Conservation (phyloP, 2,113 vertebrate species). For the Ia io region DNA sequence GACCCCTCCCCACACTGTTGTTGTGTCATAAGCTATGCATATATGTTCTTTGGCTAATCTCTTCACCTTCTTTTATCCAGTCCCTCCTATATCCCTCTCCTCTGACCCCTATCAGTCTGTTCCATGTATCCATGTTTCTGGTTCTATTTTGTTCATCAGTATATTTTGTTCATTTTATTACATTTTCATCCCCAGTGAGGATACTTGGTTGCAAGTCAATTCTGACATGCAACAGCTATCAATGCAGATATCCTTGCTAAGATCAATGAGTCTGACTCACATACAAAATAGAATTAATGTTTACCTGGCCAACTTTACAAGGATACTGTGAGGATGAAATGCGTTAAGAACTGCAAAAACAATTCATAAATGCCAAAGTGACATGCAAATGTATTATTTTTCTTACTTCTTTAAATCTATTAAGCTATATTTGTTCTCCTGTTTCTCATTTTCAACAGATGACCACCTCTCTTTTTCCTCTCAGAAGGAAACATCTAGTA, state of each 20-base stretch:
- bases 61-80: not conserved
- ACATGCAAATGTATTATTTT: not conserved
- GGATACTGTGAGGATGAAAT: not conserved
- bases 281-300: not conserved
- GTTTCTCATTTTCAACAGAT: not conserved
- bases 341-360: not conserved
- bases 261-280: not conserved
- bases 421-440: not conserved
- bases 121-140: not conserved
- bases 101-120: not conserved
- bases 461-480: not conserved
- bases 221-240: not conserved
- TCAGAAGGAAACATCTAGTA: not conserved
- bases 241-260: not conserved
- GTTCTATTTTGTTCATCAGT: not conserved
- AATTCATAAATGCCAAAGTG: not conserved
- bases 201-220: not conserved
- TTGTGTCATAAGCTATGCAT: not conserved
- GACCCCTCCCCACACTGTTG: not conserved
- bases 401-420: not conserved
- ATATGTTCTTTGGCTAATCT: not conserved
- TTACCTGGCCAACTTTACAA: not conserved
- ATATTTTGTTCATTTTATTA: not conserved
- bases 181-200: not conserved
- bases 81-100: not conserved